These are phyloP conservation scores for Leptonema lineaticorne DNA, from an alignment of 1,140 invertebrate genomes.

Conservation along the genomic window DNA sequence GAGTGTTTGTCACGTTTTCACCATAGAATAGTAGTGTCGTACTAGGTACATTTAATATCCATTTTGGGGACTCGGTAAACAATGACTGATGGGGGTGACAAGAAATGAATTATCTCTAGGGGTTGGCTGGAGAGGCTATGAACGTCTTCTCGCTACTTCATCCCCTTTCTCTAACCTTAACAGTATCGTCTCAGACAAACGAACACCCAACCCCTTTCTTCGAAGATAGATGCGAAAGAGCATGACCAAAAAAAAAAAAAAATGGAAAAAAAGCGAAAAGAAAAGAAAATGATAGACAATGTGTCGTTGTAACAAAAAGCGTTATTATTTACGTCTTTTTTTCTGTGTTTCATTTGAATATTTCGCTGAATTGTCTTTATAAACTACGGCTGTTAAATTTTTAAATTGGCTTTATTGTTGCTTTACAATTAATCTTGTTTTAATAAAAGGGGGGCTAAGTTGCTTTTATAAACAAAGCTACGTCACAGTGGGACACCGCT, in stretches of 20 bases:
- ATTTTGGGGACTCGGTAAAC: constrained; percentile 32
- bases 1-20: constrained; percentile 28
- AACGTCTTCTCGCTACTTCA: neutral
- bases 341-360: no score
- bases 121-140: constrained; percentile 14
- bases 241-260: constrained; percentile 1
- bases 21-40: constrained; percentile 24
- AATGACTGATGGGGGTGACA: constrained; percentile 32
- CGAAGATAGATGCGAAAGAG: neutral
- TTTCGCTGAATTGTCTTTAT: no score
- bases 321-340: constrained; percentile 27
- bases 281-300: constrained; percentile 20
- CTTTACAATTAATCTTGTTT: no score
- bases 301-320: constrained; percentile 6
- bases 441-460: no score
- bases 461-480: no score
- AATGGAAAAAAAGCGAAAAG: no score
- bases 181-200: neutral
- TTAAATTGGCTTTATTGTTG: no score
- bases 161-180: neutral
- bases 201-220: neutral
- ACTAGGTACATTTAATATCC: constrained; percentile 30
- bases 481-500: no score
- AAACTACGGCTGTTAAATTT: no score
- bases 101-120: constrained; percentile 32